Evolutionary conservation across 2,888 invertebrate species (phyloP).

Genomic region (Dorcus parallelipipedus): DNA sequence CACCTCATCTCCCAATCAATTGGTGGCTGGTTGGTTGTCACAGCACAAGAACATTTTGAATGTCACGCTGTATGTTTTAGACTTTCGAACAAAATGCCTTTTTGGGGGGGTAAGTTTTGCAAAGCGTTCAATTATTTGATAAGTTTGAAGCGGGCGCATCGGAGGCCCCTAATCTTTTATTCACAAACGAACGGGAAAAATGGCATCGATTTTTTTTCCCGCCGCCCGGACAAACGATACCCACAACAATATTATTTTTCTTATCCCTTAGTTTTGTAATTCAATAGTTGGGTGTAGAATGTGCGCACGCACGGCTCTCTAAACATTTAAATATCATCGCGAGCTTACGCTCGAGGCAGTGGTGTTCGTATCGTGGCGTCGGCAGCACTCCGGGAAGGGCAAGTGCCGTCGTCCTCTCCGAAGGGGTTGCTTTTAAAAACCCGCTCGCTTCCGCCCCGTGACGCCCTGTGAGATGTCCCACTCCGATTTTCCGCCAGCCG

Average conservation of each 20-base stretch:
- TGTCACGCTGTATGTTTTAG: no score
- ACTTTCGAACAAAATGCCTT: no score
- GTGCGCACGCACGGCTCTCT: conserved; percentile 8
- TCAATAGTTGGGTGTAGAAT: conserved; percentile 17
- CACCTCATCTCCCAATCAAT: no score
- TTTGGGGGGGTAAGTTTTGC: no score
- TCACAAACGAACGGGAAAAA: no score
- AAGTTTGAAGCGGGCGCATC: no score
- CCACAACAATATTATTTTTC: conserved; percentile 2
- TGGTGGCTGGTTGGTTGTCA: no score
- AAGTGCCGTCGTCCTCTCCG: background rate
- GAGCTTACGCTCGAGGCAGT: conserved; percentile 11
- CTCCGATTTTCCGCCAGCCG: background rate
- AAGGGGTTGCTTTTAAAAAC: background rate
- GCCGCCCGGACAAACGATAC: background rate
- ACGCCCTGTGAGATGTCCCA: background rate
- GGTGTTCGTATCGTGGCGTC: background rate
- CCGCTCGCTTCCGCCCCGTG: background rate
- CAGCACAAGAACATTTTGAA: no score
- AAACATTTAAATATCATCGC: conserved; percentile 14
- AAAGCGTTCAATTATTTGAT: no score
- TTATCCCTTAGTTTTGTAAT: conserved; percentile 16
- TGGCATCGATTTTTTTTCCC: background rate
- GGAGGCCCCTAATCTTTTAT: no score
- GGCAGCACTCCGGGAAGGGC: background rate